Percentiles rank a stretch among this genome's conserved stretches.
Conservation (phyloP, 1,140 invertebrate genomes). For the Drosophila lini region DNA sequence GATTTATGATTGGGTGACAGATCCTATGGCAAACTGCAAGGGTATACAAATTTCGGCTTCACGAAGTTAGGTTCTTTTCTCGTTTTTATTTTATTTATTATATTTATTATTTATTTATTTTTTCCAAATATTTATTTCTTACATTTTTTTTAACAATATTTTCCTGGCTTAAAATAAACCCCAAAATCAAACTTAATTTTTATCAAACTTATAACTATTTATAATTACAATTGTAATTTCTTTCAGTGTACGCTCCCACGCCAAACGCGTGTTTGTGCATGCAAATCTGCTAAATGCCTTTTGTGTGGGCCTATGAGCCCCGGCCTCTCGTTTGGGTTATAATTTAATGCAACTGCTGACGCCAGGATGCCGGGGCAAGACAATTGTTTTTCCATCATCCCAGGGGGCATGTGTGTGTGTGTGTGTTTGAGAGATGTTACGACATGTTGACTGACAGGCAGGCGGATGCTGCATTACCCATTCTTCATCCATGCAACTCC, state of each 20-base stretch:
- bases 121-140: too few relatives aligned
- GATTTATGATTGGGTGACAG: too few relatives aligned
- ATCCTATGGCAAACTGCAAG: too few relatives aligned
- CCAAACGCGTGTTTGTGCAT: slow-evolving; percentile 36
- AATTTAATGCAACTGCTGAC: slow-evolving; percentile 20
- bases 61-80: too few relatives aligned
- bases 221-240: not conserved
- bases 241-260: not conserved
- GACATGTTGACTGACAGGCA: slow-evolving; percentile 41
- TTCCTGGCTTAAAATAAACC: not conserved
- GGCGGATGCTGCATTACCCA: slow-evolving; percentile 2
- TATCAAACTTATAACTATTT: too few relatives aligned
- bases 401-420: not conserved
- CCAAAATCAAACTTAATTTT: not conserved
- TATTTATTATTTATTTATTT: too few relatives aligned
- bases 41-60: too few relatives aligned
- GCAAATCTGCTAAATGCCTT: slow-evolving; percentile 49
- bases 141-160: not conserved
- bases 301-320: slow-evolving; percentile 2
- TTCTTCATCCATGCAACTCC: not conserved
- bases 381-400: slow-evolving; percentile 25
- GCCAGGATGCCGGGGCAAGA: slow-evolving; percentile 2
- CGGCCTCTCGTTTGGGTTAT: not conserved
- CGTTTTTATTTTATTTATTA: too few relatives aligned
- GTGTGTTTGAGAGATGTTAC: slow-evolving; percentile 13